A percentile compares a stretch with the other conserved stretches of the same genome.
Conservation (phyloP, 1,140 invertebrate species). For the Dryas iulia region DNA sequence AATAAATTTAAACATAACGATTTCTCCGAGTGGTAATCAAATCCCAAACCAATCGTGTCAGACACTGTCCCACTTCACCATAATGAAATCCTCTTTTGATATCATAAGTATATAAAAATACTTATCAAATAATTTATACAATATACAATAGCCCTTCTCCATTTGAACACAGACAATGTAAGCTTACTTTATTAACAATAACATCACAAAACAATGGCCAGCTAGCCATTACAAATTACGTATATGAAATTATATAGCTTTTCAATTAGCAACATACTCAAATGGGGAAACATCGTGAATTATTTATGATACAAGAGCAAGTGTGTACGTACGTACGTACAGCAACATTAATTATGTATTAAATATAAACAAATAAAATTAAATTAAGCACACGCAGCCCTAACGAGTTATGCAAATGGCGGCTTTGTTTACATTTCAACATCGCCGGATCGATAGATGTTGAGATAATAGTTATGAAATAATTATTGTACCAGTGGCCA, state of each 20-base stretch:
- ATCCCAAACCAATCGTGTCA: too few relatives aligned
- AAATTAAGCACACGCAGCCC: slow-evolving; percentile 32
- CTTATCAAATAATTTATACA: too few relatives aligned
- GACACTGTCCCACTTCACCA: too few relatives aligned
- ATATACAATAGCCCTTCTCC: background rate
- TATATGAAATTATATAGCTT: background rate
- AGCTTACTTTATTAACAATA: background rate
- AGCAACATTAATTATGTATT: slow-evolving; percentile 36
- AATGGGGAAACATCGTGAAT: background rate
- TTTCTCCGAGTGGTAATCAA: too few relatives aligned
- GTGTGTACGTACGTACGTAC: background rate
- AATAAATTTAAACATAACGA: too few relatives aligned
- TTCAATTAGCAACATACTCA: background rate
- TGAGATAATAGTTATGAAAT: slow-evolving; percentile 14
- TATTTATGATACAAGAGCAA: background rate
- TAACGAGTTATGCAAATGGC: slow-evolving; percentile 42
- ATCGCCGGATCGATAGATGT: slow-evolving; percentile 35
- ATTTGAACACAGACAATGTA: background rate
- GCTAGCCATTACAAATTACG: background rate
- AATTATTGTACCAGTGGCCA: too few relatives aligned
- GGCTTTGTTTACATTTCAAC: slow-evolving; percentile 35
- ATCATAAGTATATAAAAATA: too few relatives aligned
- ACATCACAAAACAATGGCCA: background rate
- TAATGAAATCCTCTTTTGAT: too few relatives aligned
- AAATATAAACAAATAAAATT: slow-evolving; percentile 40